Evolutionary conservation across 1,140 invertebrate species (phyloP).

Genomic region (Euborellia annulipes): DNA sequence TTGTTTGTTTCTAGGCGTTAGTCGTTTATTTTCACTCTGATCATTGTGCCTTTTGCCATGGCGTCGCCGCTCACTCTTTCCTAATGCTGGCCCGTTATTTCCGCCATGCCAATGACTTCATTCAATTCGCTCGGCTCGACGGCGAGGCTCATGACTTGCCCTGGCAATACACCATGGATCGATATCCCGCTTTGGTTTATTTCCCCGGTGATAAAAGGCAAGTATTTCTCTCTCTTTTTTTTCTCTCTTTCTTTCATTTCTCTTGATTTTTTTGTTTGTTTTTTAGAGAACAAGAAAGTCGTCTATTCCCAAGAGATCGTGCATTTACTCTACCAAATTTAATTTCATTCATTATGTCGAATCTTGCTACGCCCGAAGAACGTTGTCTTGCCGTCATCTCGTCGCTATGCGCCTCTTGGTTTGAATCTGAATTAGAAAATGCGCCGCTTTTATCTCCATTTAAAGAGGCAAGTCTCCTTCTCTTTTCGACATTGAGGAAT

Average conservation of each 20-base stretch:
- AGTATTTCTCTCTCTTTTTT: constrained; percentile 9
- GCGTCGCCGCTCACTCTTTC: constrained; percentile 40
- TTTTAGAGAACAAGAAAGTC: constrained; percentile 55
- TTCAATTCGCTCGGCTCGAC: constrained; percentile 51
- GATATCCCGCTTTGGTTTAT: constrained; percentile 57
- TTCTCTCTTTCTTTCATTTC: neutral
- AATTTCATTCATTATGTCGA: constrained; percentile 51
- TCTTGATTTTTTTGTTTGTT: constrained; percentile 13
- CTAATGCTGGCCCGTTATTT: constrained; percentile 47
- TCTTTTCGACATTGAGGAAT: too few relatives aligned
- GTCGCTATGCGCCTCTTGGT: constrained; percentile 23
- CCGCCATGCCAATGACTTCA: constrained; percentile 32
- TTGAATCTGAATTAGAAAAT: constrained; percentile 17
- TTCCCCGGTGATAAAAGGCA: constrained; percentile 46
- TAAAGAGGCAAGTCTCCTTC: too few relatives aligned
- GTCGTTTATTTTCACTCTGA: constrained; percentile 50
- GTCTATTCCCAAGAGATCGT: constrained; percentile 42
- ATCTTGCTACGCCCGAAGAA: constrained; percentile 31
- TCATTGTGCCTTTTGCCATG: constrained; percentile 56
- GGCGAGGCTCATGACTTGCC: constrained; percentile 63
- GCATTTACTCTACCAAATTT: constrained; percentile 50
- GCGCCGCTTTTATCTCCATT: too few relatives aligned
- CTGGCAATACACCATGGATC: constrained; percentile 59
- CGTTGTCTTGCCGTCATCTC: constrained; percentile 25
- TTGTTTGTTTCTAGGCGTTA: constrained; percentile 39